Evolutionary conservation across 1,140 invertebrate species (phyloP).

Genomic region (Leucophenga varia): DNA sequence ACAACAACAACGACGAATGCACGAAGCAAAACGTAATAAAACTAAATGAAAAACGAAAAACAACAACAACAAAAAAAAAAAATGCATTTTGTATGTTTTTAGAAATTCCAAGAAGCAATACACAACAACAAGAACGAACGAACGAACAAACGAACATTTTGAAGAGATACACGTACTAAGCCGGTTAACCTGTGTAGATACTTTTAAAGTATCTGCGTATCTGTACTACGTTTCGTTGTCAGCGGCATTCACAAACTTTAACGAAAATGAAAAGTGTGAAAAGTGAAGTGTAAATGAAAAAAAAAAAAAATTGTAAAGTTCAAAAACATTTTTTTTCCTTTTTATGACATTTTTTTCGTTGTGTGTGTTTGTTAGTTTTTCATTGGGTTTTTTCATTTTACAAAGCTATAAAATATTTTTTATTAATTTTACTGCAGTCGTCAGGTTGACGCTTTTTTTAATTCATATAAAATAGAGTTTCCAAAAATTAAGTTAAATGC

Average conservation of each 20-base stretch:
- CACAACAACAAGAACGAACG: no score
- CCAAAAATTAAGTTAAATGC: slow-evolving; percentile 18
- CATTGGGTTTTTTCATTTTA: not conserved
- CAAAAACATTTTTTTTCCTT: slow-evolving; percentile 8
- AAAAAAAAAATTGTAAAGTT: slow-evolving; percentile 26
- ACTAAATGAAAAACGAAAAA: slow-evolving; percentile 10
- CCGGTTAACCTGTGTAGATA: no score
- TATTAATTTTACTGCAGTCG: not conserved
- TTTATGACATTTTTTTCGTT: not conserved
- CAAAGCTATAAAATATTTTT: not conserved
- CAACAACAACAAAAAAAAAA: slow-evolving; percentile 33
- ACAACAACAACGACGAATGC: no score
- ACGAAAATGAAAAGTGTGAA: slow-evolving; percentile 51
- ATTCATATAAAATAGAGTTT: no score
- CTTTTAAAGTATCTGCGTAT: no score
- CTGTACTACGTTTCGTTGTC: no score
- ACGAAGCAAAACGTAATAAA: no score
- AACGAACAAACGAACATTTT: no score
- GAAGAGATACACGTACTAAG: no score
- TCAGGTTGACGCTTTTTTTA: no score
- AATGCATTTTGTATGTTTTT: slow-evolving; percentile 22
- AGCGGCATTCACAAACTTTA: no score
- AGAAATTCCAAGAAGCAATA: slow-evolving; percentile 36
- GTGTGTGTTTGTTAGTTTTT: not conserved
- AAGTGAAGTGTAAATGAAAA: slow-evolving; percentile 46